Evolutionary conservation across 23 tunicate genomes (phyloP).

Genomic region (Styela clava): DNA sequence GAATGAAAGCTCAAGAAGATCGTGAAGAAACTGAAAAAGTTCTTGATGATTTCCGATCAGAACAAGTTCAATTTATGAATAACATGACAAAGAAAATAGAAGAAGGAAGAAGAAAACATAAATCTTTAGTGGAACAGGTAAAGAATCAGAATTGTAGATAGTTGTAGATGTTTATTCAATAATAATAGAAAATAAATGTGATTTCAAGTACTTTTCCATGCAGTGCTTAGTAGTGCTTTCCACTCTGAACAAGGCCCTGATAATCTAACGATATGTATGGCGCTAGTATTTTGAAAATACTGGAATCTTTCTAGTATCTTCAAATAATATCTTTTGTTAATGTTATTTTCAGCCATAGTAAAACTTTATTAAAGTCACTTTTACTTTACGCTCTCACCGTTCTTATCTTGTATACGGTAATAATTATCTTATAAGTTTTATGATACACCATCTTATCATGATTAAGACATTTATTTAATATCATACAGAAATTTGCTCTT

Average conservation of each 20-base stretch:
- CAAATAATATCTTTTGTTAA: too few relatives aligned
- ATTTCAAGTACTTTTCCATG: background rate
- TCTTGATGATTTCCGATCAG: slow-evolving; percentile 57
- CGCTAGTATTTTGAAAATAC: too few relatives aligned
- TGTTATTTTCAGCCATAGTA: too few relatives aligned
- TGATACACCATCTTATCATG: too few relatives aligned
- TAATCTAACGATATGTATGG: background rate
- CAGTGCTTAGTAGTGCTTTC: background rate
- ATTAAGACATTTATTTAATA: too few relatives aligned
- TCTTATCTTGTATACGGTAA: too few relatives aligned
- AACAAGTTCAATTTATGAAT: slow-evolving; percentile 64
- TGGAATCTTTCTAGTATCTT: too few relatives aligned
- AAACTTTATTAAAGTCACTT: too few relatives aligned
- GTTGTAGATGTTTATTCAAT: background rate
- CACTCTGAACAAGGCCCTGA: background rate
- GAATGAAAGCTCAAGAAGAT: slow-evolving; percentile 52
- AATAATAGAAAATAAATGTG: background rate
- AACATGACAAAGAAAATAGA: slow-evolving; percentile 55
- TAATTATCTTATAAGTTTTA: too few relatives aligned
- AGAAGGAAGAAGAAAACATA: slow-evolving; percentile 39
- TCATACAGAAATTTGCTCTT: background rate
- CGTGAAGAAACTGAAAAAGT: slow-evolving; percentile 74
- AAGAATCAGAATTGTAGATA: background rate
- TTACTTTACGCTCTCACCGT: too few relatives aligned
- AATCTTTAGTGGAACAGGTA: slow-evolving; percentile 48